Conservation (phyloP, 2,888 invertebrate genomes). For the Elmis aenea region DNA sequence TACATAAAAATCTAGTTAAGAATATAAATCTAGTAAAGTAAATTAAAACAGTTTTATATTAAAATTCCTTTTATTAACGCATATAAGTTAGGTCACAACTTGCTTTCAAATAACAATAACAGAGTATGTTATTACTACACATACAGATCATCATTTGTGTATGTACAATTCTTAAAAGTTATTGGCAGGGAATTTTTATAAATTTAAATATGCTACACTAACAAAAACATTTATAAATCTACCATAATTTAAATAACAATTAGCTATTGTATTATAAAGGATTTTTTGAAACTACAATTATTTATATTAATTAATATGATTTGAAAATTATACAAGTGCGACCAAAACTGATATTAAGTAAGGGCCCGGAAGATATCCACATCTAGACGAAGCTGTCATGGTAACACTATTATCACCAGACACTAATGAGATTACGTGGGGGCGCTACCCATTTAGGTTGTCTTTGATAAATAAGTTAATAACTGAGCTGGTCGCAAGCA, state of each 20-base stretch:
- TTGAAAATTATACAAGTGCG: constrained; percentile 42
- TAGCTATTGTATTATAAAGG: constrained; percentile 40
- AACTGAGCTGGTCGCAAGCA: constrained; percentile 38
- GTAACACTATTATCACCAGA: constrained; percentile 27
- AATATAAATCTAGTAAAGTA: no score
- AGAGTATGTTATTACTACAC: constrained; percentile 45
- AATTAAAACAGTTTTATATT: constrained; percentile 35
- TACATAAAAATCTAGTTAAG: no score
- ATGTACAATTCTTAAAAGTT: constrained; percentile 41
- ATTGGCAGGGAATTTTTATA: constrained; percentile 39
- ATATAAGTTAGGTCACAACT: constrained; percentile 50
- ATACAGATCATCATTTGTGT: constrained; percentile 45
- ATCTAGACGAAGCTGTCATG: constrained; percentile 38
- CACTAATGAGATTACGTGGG: constrained; percentile 35
- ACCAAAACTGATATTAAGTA: constrained; percentile 31
- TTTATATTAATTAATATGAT: constrained; percentile 32
- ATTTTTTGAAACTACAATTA: constrained; percentile 26
- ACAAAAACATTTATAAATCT: constrained; percentile 48
- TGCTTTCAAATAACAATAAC: constrained; percentile 47
- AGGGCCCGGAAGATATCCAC: constrained; percentile 36
- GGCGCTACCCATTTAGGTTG: constrained; percentile 23
- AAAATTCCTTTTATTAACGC: constrained; percentile 48
- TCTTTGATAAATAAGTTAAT: constrained; percentile 19
- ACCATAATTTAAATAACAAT: constrained; percentile 45
- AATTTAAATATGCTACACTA: constrained; percentile 43